Conservation (phyloP, 1,140 invertebrate species). For the Zaprionus davidi region DNA sequence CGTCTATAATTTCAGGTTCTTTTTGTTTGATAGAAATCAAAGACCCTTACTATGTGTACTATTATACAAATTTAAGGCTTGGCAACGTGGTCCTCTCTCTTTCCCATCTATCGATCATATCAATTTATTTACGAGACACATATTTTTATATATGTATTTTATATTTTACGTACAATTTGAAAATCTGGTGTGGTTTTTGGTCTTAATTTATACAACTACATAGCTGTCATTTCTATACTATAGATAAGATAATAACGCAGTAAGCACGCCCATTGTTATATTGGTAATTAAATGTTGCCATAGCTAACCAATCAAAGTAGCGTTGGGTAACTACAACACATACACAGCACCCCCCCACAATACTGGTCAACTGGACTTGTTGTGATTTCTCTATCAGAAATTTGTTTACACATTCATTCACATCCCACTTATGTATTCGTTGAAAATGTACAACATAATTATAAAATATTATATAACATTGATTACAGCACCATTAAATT, state of each 20-base stretch:
- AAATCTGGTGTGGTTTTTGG: constrained; percentile 5
- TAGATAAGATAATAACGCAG: constrained; percentile 30
- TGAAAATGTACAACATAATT: background rate
- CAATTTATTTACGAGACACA: background rate
- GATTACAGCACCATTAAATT: background rate
- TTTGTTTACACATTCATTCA: background rate
- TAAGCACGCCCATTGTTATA: constrained; percentile 20
- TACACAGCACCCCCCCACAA: background rate
- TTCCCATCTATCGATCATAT: background rate
- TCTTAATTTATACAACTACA: constrained; percentile 9
- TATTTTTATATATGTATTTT: background rate
- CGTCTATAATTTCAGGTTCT: no score
- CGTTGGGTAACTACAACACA: background rate
- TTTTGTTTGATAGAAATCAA: no score
- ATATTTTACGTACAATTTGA: background rate
- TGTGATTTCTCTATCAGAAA: constrained; percentile 6
- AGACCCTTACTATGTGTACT: no score
- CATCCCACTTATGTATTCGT: background rate
- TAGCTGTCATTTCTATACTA: background rate
- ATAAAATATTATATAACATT: background rate
- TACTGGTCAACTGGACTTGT: constrained; percentile 1
- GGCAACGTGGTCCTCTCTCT: background rate
- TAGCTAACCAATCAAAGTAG: background rate
- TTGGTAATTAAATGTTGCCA: constrained; percentile 18
- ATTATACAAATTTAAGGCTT: background rate